Base-by-base conservation (phyloP, 2,113 vertebrate genomes). In the Ibidorhyncha struthersii region DNA sequence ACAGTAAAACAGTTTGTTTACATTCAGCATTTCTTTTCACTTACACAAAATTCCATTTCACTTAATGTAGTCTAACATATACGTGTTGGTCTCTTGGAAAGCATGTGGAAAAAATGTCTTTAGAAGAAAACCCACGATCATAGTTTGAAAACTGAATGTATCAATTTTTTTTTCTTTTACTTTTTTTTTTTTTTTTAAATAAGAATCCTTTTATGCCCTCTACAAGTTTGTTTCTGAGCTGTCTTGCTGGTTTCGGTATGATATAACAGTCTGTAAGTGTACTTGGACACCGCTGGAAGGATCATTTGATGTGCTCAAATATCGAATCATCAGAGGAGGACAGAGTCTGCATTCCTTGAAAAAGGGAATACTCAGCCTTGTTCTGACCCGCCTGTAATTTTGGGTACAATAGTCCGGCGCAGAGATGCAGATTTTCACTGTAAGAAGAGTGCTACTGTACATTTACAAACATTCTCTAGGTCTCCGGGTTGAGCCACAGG, bases 231-330 rank as follows among this genome's bases (percentile, higher is more conserved):
- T 90, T 98, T 98, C 97, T 97, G 98, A 98, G 98, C 98, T 98
- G 98, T 99, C 98, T 99, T 99, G 99, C 99, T 99, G 99, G 99
- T 99, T 99, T 99, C 97, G 47, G 98, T 99, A 99, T 98, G 98
- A 98, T 98, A 98, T 98, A 99, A 99, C 97, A 98, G 98, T 99
- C 98, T 98, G 98, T 96, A 96, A 94, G 90, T 98, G 96, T 96
- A 97, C 95, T 95, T 96, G 83, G 97, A 95, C 93, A 98, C 98
- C 74, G 89, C 87, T 91, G 94, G 98, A 98, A 99, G 98, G 98
- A 96, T 98, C 96, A 96, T 96, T 98, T 98, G 98, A 99, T 99
- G 99, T 99, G 99, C 99, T 99, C 99, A 98, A 98, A 96, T 96
- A 98, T 34, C 96, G 97, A 98, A 97, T 97, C 89, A 95, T 97